A percentile compares a stretch with the other conserved stretches of the same genome.
These are phyloP conservation scores for Paragorgia papillata DNA, from an alignment of 92 coral and sea anemone species.

Conservation along the genomic window DNA sequence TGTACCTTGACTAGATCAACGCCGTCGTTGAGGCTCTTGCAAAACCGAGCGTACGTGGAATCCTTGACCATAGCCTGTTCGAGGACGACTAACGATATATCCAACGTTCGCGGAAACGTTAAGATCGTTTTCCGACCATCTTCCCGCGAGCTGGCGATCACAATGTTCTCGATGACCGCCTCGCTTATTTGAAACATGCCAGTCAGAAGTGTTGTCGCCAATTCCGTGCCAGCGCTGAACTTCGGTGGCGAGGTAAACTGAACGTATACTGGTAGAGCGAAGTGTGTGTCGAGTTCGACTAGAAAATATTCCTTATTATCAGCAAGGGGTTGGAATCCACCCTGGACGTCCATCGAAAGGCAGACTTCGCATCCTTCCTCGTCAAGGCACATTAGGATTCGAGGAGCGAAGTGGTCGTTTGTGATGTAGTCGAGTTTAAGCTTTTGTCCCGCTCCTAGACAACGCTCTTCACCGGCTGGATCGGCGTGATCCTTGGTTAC, in stretches of 20 bases:
- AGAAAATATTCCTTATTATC: conserved; percentile 39
- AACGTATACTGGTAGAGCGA: conserved; percentile 68
- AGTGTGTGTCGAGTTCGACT: conserved; percentile 23
- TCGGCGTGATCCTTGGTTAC: conserved; percentile 66
- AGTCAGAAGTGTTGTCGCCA: conserved; percentile 64
- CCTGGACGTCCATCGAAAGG: conserved; percentile 28
- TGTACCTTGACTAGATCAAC: conserved; percentile 63
- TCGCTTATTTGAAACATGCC: conserved; percentile 71
- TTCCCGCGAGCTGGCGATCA: conserved; percentile 83
- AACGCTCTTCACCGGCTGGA: background rate
- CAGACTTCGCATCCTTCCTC: conserved; percentile 5
- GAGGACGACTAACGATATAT: conserved; percentile 75
- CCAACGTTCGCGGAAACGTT: conserved; percentile 74
- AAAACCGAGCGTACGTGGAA: conserved; percentile 76
- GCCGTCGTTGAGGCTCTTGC: conserved; percentile 79
- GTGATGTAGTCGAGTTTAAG: background rate
- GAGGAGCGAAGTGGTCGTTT: background rate
- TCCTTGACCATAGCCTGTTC: conserved; percentile 73
- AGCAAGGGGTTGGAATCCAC: conserved; percentile 15
- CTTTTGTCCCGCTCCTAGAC: conserved; percentile 1
- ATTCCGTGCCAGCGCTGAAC: conserved; percentile 17
- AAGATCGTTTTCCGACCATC: conserved; percentile 65
- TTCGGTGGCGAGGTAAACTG: conserved; percentile 74
- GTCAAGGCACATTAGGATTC: background rate
- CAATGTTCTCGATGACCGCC: conserved; percentile 65